Base-by-base conservation (phyloP, 2,888 invertebrate genomes). In the Trachelus troglodyta region DNA sequence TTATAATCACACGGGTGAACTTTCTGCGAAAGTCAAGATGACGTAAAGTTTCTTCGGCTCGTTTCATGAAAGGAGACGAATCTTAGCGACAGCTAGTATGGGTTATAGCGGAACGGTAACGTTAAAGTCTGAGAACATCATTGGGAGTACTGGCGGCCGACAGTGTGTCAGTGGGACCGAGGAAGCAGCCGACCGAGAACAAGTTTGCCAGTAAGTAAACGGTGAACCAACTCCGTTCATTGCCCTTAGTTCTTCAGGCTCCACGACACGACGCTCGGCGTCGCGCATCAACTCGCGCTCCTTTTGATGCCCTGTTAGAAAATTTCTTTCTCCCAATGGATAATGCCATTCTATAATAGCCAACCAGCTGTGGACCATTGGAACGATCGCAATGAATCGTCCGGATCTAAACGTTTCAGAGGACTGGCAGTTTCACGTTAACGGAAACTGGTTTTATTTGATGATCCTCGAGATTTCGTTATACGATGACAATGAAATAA, bases 81-180 rank as follows among this genome's bases (percentile, higher is more conserved):
- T 2, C 23, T 23, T 56, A 23, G 56, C 23, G 23, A 56, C 23
- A 23, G 23, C 23, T 56, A 23, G 23, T 56, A 9, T 56, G 23
- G 56, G 56, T 56, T 56, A 23, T 23, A 23, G 56, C 56, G 56
- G 9, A 56, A 56, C 23, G 15, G 56, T 56, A 56, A 56, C 56
- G 56, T 56, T 56, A 56, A 56, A 56, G 56, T 56, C 56, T 23
- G 23, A 9, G 56, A 56, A 9, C 56, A 23, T 23, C 56, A 9
- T 56, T 9, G 2, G 23, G 56, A 56, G 56, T 56, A 56, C 23
- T 23, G 56, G 56, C 56, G 56, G 23, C 23, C 81, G 81, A 76
- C 83, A 86, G 86, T 87, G 85, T 88, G 87, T 86, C 87, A 86
- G 87, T 85, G 83, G 56, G 85, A 85, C 83, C 86, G 82, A 77